Conservation (phyloP, 2,113 vertebrate species). For the Pollachius pollachius region DNA sequence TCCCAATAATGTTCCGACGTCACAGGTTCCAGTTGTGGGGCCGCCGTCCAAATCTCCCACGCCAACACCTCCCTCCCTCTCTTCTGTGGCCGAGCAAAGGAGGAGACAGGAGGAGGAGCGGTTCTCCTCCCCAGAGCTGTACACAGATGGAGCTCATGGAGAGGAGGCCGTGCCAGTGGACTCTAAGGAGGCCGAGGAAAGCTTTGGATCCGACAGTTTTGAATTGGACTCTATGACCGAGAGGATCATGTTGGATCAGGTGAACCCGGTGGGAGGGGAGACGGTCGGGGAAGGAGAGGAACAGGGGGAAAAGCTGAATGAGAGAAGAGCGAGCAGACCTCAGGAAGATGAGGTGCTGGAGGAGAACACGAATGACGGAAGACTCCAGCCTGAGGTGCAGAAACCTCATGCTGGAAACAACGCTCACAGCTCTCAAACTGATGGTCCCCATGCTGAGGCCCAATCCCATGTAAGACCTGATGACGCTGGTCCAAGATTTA, state of each 20-base stretch:
- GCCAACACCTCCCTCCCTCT: conserved; percentile 16
- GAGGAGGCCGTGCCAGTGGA: not conserved
- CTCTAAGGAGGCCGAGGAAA: conserved; percentile 59
- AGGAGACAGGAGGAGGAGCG: conserved; percentile 38
- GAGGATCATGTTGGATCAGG: conserved; percentile 80
- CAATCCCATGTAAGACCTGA: not conserved
- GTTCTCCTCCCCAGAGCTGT: conserved; percentile 69
- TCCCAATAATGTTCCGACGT: conserved; percentile 14
- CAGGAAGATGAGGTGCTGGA: conserved; percentile 3
- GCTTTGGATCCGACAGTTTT: conserved; percentile 86
- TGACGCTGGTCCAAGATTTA: conserved; percentile 51
- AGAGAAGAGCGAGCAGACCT: conserved; percentile 1
- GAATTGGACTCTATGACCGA: conserved; percentile 91
- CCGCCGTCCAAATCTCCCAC: not conserved
- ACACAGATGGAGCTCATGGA: conserved; percentile 55
- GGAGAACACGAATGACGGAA: conserved; percentile 12
- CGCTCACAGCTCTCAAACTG: not conserved
- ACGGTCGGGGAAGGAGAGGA: not conserved
- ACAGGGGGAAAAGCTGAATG: not conserved
- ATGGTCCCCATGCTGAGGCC: not conserved
- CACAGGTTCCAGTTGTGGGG: not conserved
- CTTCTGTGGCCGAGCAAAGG: conserved; percentile 63
- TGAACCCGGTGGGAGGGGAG: not conserved
- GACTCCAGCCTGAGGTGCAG: not conserved
- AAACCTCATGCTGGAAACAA: not conserved